Evolutionary conservation across 2,113 vertebrate species (phyloP).

Genomic region (Chiloscyllium plagiosum): DNA sequence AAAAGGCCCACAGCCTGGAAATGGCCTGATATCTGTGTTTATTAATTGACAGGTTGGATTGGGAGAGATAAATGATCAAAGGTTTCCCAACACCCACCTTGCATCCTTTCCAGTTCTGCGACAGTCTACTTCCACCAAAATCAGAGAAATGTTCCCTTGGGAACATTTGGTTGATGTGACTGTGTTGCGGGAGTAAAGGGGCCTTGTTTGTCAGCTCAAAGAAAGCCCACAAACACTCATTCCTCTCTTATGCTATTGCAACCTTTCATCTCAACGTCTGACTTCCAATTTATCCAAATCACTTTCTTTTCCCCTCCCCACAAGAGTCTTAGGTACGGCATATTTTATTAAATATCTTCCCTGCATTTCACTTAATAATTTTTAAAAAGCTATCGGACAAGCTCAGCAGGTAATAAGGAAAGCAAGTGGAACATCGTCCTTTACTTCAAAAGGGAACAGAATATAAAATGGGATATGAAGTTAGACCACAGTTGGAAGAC

Average conservation of each 20-base stretch:
- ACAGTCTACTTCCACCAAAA: background rate
- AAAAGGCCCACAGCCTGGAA: background rate
- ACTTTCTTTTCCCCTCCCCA: background rate
- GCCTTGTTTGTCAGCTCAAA: background rate
- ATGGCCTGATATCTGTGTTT: background rate
- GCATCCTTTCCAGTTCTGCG: background rate
- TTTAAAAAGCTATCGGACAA: no score
- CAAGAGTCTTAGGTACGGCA: background rate
- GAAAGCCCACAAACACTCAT: background rate
- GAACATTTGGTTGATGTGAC: background rate
- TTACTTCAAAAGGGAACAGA: no score
- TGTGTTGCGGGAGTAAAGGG: background rate
- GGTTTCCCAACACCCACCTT: background rate
- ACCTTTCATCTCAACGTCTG: background rate
- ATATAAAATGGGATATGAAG: no score
- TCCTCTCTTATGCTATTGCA: background rate
- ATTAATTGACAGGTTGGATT: background rate
- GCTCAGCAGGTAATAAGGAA: no score
- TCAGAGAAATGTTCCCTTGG: background rate
- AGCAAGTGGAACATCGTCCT: no score
- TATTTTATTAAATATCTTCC: background rate
- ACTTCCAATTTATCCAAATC: background rate
- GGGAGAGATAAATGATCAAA: background rate
- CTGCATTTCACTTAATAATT: background rate
- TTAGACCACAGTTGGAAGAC: no score